These are phyloP conservation scores for Darevskia mixta DNA, from an alignment of 2,797 vertebrate species.

Conservation along the genomic window DNA sequence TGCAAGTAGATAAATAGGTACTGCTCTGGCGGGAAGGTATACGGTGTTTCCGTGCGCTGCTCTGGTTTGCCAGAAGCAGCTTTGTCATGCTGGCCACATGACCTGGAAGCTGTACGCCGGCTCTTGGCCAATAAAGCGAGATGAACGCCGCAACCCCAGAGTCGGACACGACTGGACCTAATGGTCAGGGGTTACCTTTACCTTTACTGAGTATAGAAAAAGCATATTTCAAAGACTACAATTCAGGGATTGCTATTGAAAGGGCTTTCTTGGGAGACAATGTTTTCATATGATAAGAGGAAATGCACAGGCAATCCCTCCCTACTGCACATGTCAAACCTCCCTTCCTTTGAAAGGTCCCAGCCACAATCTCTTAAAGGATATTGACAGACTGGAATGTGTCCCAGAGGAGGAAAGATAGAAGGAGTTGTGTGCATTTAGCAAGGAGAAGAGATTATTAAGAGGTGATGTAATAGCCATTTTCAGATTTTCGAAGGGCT, in stretches of 20 bases:
- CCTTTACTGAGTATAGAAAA: background rate
- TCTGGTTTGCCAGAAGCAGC: no score
- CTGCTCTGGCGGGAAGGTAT: no score
- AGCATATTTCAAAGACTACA: background rate
- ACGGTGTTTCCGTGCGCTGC: no score
- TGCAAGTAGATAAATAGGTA: no score
- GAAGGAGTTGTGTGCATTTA: background rate
- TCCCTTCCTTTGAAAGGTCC: background rate
- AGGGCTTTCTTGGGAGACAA: background rate
- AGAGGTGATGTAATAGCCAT: background rate
- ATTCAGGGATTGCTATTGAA: background rate
- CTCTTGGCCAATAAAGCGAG: no score
- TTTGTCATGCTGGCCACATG: no score
- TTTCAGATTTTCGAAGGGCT: background rate
- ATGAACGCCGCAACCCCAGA: no score
- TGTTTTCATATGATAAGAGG: background rate
- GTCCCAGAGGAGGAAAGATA: background rate
- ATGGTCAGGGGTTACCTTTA: no score
- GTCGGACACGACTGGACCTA: no score
- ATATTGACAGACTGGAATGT: background rate
- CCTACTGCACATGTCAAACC: background rate
- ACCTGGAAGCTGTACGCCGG: no score
- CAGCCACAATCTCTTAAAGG: background rate
- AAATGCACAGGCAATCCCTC: background rate
- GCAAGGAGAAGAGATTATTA: background rate